Percentiles rank a stretch among this genome's conserved stretches.
These are phyloP conservation scores for Agrilus biguttatus DNA, from an alignment of 2,888 invertebrate genomes.

Conservation along the genomic window DNA sequence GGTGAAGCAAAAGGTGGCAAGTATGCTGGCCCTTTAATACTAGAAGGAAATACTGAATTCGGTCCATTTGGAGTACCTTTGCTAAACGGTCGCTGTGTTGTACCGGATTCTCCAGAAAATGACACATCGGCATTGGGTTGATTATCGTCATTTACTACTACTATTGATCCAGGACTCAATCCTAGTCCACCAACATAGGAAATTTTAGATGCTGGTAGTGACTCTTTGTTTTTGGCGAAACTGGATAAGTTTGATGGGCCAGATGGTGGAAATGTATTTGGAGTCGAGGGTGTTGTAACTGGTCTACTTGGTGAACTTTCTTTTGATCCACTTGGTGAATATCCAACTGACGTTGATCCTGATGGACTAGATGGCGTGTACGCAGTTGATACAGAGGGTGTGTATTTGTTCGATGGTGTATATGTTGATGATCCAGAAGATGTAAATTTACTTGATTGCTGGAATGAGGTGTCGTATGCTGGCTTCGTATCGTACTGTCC, in stretches of 20 bases:
- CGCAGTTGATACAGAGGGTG: neutral
- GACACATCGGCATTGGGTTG: slow-evolving; percentile 17
- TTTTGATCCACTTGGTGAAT: slow-evolving; percentile 1
- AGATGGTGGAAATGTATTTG: neutral
- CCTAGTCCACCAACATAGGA: slow-evolving; percentile 17
- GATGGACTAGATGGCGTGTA: neutral
- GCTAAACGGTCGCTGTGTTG: slow-evolving; percentile 19
- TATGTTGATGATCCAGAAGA: neutral
- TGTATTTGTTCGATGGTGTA: neutral
- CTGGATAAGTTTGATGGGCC: slow-evolving; percentile 8
- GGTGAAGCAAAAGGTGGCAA: slow-evolving; percentile 22
- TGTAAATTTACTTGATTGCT: too few relatives aligned
- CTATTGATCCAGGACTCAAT: slow-evolving; percentile 20
- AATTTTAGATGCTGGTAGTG: slow-evolving; percentile 16
- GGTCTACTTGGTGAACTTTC: neutral
- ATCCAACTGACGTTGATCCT: slow-evolving; percentile 1
- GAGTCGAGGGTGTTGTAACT: neutral
- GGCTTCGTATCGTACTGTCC: neutral
- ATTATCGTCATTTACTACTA: slow-evolving; percentile 15
- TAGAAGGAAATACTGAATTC: slow-evolving; percentile 19
- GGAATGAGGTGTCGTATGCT: too few relatives aligned
- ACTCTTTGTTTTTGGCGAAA: slow-evolving; percentile 21
- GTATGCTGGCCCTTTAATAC: slow-evolving; percentile 26
- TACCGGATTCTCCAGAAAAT: slow-evolving; percentile 22
- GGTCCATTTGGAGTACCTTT: slow-evolving; percentile 18